These are phyloP conservation scores for Eumaeus atala DNA, from an alignment of 1,140 invertebrate genomes.

Conservation along the genomic window DNA sequence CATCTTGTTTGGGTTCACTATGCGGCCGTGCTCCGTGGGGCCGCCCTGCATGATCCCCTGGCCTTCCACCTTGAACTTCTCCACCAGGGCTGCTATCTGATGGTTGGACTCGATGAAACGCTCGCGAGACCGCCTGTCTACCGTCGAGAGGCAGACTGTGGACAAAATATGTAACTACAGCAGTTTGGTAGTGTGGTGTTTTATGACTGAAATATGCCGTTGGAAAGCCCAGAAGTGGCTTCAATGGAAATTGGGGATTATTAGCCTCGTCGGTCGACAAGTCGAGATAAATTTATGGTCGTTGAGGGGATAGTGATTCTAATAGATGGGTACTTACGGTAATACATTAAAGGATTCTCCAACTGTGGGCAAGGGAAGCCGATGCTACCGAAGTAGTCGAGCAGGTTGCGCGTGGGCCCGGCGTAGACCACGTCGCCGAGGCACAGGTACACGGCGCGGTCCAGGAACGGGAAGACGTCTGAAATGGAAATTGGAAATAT, in stretches of 20 bases:
- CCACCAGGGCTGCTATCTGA: constrained; percentile 92
- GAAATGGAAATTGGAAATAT: background rate
- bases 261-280: too few relatives aligned
- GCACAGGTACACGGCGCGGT: constrained; percentile 88
- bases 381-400: constrained; percentile 93
- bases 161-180: constrained; percentile 20
- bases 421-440: constrained; percentile 93
- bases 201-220: too few relatives aligned
- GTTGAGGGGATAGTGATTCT: too few relatives aligned
- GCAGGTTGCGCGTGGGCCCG: constrained; percentile 89
- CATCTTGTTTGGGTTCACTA: constrained; percentile 76
- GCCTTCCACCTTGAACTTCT: constrained; percentile 90
- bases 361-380: constrained; percentile 94
- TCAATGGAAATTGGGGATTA: too few relatives aligned
- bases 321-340: constrained; percentile 78
- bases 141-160: constrained; percentile 91
- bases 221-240: too few relatives aligned
- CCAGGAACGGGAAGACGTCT: constrained; percentile 94
- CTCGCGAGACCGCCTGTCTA: constrained; percentile 90
- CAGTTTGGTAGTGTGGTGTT: too few relatives aligned
- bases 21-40: constrained; percentile 57
- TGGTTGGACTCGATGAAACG: constrained; percentile 93
- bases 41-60: constrained; percentile 62
- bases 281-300: too few relatives aligned
- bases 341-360: constrained; percentile 95